Evolutionary conservation across 2,797 vertebrate species (phyloP).

Genomic region (Lutjanus argentimaculatus): DNA sequence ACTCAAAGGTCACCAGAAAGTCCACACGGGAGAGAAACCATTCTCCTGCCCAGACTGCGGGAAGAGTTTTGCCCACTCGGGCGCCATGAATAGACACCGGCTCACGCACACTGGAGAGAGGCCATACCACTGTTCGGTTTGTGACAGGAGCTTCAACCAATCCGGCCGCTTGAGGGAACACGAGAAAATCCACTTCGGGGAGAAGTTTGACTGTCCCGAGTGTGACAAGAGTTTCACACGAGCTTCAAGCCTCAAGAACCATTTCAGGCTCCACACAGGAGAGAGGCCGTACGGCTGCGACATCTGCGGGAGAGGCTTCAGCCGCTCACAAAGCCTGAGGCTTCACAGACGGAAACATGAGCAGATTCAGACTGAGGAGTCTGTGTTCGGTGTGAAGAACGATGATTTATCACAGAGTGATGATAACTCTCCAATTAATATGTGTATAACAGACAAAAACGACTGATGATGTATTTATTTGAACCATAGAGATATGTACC

Average conservation of each 20-base stretch:
- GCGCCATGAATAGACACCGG: constrained; percentile 83
- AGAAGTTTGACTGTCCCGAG: constrained; percentile 82
- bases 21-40: constrained; percentile 82
- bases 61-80: constrained; percentile 82
- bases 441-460: constrained; percentile 76
- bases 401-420: constrained; percentile 73
- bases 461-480: constrained; percentile 64
- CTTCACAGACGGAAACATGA: constrained; percentile 80
- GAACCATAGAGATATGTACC: constrained; percentile 28
- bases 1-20: constrained; percentile 83
- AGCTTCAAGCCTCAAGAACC: constrained; percentile 83
- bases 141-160: constrained; percentile 81
- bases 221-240: constrained; percentile 83
- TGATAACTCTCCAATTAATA: constrained; percentile 75
- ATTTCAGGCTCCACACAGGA: constrained; percentile 82
- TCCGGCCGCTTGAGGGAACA: constrained; percentile 82
- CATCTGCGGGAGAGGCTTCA: constrained; percentile 82
- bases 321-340: constrained; percentile 82
- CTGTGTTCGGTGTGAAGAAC: constrained; percentile 39
- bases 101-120: constrained; percentile 81
- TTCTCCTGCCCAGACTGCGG: constrained; percentile 81
- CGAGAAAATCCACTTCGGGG: constrained; percentile 81
- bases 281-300: constrained; percentile 82
- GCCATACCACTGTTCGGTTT: constrained; percentile 80
- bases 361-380: constrained; percentile 58